A percentile compares a stretch with the other conserved stretches of the same genome.
phyloP scores from a whole-genome alignment of 2,797 vertebrate species.

The Pangasius larnaudii region DNA sequence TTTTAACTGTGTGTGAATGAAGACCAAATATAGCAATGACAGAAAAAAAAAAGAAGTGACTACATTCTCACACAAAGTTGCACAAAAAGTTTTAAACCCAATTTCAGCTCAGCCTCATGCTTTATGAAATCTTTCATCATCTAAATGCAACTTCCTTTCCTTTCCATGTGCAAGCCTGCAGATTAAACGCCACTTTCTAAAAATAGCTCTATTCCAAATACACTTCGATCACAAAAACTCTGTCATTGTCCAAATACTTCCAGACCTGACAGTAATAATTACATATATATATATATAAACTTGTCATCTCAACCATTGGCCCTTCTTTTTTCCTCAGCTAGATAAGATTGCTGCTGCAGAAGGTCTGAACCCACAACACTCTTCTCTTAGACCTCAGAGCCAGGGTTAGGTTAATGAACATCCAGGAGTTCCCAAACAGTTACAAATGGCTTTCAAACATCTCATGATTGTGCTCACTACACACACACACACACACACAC shows the following conservation, averaged over 20 bases:
- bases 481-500: background rate
- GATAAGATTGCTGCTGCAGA: background rate
- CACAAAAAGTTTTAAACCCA: background rate
- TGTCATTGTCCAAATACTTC: no score
- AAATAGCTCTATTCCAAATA: background rate
- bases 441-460: background rate
- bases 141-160: background rate
- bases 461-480: background rate
- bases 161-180: constrained; percentile 12
- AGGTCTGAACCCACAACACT: background rate
- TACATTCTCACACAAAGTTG: background rate
- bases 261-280: no score
- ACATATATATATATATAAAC: background rate
- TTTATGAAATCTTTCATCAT: background rate
- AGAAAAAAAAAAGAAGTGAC: background rate
- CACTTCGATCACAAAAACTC: no score
- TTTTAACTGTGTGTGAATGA: background rate
- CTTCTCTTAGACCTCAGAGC: constrained; percentile 6
- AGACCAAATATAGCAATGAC: background rate
- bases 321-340: background rate
- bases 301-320: background rate
- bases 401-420: background rate
- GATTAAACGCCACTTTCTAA: background rate
- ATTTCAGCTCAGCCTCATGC: background rate
- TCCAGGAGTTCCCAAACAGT: background rate